A percentile compares a stretch with the other conserved stretches of the same genome.
phyloP scores from a whole-genome alignment of 2,888 invertebrate species.

The Uropetala carovei region DNA sequence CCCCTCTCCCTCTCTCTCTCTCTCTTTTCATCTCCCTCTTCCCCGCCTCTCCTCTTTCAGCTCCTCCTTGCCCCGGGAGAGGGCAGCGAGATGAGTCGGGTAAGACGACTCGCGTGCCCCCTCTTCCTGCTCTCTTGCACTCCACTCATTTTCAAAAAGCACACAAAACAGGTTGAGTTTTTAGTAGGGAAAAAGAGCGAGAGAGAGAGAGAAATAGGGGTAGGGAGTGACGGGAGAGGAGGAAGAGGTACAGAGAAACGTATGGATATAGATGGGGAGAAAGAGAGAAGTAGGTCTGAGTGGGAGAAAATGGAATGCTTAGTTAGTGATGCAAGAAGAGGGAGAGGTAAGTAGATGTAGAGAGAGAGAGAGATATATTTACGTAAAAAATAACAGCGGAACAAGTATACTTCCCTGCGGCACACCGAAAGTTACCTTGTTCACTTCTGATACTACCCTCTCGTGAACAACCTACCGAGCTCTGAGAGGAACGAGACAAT shows the following conservation, averaged over 20 bases:
- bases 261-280: neutral
- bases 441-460: too few species aligned
- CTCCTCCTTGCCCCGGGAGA: neutral
- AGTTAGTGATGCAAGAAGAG: too few species aligned
- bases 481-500: too few species aligned
- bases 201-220: neutral
- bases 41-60: slow-evolving; percentile 29
- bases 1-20: neutral
- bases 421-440: too few species aligned
- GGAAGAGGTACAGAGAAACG: neutral
- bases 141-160: neutral
- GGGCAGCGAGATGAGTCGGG: neutral
- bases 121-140: neutral
- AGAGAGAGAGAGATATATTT: too few species aligned
- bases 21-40: neutral
- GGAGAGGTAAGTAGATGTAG: too few species aligned
- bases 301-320: too few species aligned
- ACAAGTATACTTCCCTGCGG: too few species aligned
- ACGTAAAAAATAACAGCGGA: too few species aligned
- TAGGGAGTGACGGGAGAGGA: neutral
- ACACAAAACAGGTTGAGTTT: neutral
- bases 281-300: neutral
- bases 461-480: too few species aligned
- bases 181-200: neutral
- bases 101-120: neutral